These are phyloP conservation scores for Magallana nippona DNA, from an alignment of 2,888 invertebrate species.

Conservation along the genomic window DNA sequence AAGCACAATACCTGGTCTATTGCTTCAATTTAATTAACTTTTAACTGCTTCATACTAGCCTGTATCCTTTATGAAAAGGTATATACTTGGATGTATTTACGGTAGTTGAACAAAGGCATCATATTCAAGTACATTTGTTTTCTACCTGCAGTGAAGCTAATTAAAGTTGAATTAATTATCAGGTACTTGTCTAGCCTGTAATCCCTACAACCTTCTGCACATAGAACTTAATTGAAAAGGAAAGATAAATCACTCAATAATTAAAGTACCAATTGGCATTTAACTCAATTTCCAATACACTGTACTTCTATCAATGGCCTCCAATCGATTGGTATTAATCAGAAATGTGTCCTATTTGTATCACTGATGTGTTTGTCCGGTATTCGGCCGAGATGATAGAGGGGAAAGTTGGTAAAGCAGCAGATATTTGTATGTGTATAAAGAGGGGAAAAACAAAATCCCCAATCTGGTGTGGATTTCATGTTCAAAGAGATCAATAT, in stretches of 20 bases:
- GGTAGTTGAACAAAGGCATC: too few relatives aligned
- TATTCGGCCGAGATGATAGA: not conserved
- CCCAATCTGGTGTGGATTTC: slow-evolving; percentile 30
- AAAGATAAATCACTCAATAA: not conserved
- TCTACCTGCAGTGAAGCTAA: too few relatives aligned
- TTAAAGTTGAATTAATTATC: too few relatives aligned
- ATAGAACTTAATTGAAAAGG: too few relatives aligned
- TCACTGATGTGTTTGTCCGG: not conserved
- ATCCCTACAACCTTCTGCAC: too few relatives aligned
- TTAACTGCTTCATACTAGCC: too few relatives aligned
- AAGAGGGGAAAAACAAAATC: not conserved
- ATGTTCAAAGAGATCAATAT: slow-evolving; percentile 2
- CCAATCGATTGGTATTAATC: slow-evolving; percentile 10
- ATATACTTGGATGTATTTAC: too few relatives aligned
- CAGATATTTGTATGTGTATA: not conserved
- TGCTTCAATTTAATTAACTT: too few relatives aligned
- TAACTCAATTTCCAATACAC: not conserved
- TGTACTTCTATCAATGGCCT: not conserved
- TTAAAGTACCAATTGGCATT: slow-evolving; percentile 10
- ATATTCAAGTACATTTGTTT: too few relatives aligned
- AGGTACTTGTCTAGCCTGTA: too few relatives aligned
- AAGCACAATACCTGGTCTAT: too few relatives aligned
- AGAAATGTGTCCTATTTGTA: slow-evolving; percentile 2
- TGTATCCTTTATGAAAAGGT: too few relatives aligned
- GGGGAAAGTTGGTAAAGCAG: not conserved